phyloP scores from a whole-genome alignment of 2,888 invertebrate species.

The Molorchus minor region DNA sequence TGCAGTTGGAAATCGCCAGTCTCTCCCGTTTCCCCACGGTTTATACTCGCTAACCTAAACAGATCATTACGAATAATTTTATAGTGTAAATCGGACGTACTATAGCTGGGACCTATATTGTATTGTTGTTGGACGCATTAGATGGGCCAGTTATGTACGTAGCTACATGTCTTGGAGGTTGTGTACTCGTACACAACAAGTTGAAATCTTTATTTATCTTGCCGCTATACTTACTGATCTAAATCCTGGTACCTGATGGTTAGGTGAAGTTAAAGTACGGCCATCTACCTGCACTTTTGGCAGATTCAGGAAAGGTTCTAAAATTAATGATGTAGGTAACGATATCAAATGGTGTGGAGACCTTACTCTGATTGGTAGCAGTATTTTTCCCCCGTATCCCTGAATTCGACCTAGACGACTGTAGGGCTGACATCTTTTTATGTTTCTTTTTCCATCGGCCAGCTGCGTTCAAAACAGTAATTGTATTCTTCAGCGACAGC shows the following conservation, averaged over 20 bases:
- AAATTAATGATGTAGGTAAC: slow-evolving; percentile 21
- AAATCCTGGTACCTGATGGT: slow-evolving; percentile 43
- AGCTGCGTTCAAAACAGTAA: slow-evolving; percentile 57
- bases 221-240: slow-evolving; percentile 44
- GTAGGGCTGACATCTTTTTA: slow-evolving; percentile 52
- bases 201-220: too few species aligned
- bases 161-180: too few species aligned
- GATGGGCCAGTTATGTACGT: too few species aligned
- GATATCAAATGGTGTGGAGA: slow-evolving; percentile 9
- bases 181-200: too few species aligned
- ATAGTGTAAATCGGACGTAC: too few species aligned
- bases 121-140: too few species aligned
- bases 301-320: slow-evolving; percentile 49
- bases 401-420: slow-evolving; percentile 45
- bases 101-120: too few species aligned
- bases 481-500: slow-evolving; percentile 43
- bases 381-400: slow-evolving; percentile 42
- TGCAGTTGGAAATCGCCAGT: slow-evolving; percentile 72
- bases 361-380: slow-evolving; percentile 45
- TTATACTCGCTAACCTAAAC: slow-evolving; percentile 57
- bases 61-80: too few species aligned
- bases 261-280: slow-evolving; percentile 29
- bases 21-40: slow-evolving; percentile 76
- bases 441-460: slow-evolving; percentile 59
- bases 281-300: slow-evolving; percentile 50